Conservation (phyloP, 2,113 vertebrate genomes). For the Balaenoptera acutorostrata region DNA sequence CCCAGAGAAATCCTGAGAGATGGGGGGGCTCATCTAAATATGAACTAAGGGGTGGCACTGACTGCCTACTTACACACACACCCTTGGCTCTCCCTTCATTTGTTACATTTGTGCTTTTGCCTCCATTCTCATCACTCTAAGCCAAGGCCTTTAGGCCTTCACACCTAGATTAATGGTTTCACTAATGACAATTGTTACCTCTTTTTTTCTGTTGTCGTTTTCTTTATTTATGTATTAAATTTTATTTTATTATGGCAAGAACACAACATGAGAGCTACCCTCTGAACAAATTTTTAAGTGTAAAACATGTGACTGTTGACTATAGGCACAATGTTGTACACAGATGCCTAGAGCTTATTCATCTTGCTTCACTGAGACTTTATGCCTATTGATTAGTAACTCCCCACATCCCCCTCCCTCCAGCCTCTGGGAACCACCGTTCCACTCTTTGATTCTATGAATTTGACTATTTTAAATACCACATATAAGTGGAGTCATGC, state of each 20-base stretch:
- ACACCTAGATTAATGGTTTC: neutral
- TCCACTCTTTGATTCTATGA: neutral
- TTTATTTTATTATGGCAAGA: neutral
- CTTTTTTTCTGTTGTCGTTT: neutral
- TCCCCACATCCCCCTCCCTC: neutral
- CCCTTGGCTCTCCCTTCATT: neutral
- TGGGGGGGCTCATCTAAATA: neutral
- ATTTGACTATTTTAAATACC: neutral
- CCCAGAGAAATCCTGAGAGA: neutral
- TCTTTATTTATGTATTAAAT: neutral
- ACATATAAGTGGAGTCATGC: neutral
- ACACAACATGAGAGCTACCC: neutral
- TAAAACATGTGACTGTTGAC: neutral
- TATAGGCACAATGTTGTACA: no score
- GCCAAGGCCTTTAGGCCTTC: neutral
- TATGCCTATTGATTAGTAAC: neutral
- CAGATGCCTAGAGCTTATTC: neutral
- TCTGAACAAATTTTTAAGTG: neutral
- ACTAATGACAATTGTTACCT: neutral
- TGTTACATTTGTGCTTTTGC: neutral
- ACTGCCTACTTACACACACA: neutral
- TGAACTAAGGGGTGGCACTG: neutral
- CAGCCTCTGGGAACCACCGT: neutral
- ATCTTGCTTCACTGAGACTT: neutral
- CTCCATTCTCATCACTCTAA: neutral